Percentiles rank a stretch among this genome's conserved stretches.
phyloP scores from a whole-genome alignment of 2,113 vertebrate species.

The Rhinolophus sinicus region DNA sequence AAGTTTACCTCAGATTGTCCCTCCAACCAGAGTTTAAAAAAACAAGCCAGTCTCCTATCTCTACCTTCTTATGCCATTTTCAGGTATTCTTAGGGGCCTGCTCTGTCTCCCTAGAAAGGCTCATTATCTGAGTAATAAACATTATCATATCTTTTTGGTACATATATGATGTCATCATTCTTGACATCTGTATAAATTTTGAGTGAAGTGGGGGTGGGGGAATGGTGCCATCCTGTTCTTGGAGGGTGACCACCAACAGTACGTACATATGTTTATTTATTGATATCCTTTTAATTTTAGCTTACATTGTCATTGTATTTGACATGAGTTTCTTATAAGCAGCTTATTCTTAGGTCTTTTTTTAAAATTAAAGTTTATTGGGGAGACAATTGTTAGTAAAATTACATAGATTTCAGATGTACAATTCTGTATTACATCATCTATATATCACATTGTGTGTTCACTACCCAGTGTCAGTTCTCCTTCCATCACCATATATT shows the following conservation, averaged over 20 bases:
- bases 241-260: background rate
- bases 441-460: too few species aligned
- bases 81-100: background rate
- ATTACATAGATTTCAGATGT: too few species aligned
- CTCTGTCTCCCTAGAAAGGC: background rate
- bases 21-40: background rate
- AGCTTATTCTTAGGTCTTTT: too few species aligned
- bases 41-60: background rate
- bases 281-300: background rate
- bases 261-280: too few species aligned
- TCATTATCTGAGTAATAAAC: background rate
- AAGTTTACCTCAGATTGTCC: background rate
- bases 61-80: background rate
- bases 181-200: background rate
- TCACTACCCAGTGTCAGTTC: too few species aligned
- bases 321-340: background rate
- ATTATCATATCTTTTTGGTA: background rate
- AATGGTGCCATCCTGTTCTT: background rate
- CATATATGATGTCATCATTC: background rate
- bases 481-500: too few species aligned
- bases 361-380: too few species aligned
- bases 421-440: too few species aligned
- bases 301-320: background rate
- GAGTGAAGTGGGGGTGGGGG: background rate
- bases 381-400: too few species aligned